Conservation (phyloP, 2,113 vertebrate genomes). For the Pao palembangensis region DNA sequence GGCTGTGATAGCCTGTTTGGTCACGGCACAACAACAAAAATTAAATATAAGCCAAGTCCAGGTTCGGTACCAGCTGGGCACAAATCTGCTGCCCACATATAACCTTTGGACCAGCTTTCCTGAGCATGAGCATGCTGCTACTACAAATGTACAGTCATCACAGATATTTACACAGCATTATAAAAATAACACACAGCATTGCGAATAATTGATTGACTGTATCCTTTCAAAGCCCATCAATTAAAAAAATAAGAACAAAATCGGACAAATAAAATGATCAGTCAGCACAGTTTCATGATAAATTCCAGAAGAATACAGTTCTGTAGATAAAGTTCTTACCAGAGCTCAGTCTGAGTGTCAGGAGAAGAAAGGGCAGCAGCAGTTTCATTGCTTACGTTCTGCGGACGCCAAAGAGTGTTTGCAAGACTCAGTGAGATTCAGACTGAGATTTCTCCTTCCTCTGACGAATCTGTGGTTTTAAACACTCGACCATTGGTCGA, state of each 20-base stretch:
- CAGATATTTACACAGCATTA: background rate
- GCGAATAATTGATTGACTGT: background rate
- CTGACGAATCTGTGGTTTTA: background rate
- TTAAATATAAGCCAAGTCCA: background rate
- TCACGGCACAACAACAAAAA: constrained; percentile 23
- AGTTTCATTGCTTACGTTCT: constrained; percentile 40
- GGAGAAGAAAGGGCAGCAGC: constrained; percentile 35
- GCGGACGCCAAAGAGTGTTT: constrained; percentile 5
- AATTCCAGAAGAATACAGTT: background rate
- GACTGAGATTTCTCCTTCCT: background rate
- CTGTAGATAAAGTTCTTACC: constrained; percentile 42
- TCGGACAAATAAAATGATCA: too few relatives aligned
- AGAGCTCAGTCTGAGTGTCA: constrained; percentile 34
- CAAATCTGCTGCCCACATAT: constrained; percentile 45
- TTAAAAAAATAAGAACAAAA: background rate
- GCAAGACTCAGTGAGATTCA: background rate
- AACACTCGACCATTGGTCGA: background rate
- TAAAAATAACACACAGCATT: background rate
- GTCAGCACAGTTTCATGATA: background rate
- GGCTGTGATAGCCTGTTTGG: constrained; percentile 80
- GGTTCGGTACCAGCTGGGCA: constrained; percentile 43
- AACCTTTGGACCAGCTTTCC: constrained; percentile 66
- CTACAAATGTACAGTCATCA: background rate
- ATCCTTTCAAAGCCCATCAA: background rate
- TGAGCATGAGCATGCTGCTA: background rate